Base-by-base conservation (phyloP, 1,140 invertebrate genomes). In the Diuraphis noxia region DNA sequence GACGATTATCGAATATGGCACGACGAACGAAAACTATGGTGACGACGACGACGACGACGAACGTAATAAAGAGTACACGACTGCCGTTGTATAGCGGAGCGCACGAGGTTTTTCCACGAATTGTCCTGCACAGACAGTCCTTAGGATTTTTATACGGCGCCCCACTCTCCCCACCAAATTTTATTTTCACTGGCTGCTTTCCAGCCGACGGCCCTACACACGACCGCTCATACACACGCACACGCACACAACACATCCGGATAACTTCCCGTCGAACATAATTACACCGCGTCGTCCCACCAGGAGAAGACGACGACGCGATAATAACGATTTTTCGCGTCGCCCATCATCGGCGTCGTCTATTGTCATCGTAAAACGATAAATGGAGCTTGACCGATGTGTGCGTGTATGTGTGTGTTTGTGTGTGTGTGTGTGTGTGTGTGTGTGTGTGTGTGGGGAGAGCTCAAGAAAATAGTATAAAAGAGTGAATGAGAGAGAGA, bases 21-120 rank as follows among this genome's bases (percentile, higher is more conserved):
- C 34, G 94, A 94, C 43, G 94, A 84, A 94, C 94, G 72, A 93
- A 93, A 8, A 92, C 93, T 41, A 91, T 92, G 93, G 93, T 94
- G 94, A 94, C 91, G 92, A 93, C 92, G 92, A 92, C 82, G 19
- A 93, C 40, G 81, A 90, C 34, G n/a, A n/a, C n/a, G n/a, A n/a
- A n/a, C n/a, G n/a, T n/a, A n/a, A n/a, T n/a, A 79, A 79, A 23
- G 1, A 79, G 6, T 79, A 79, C 77, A 38, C 77, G 36, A 84
- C 91, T 82, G 89, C 93, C 93, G 36, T 23, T 7, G 36, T 41
- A 30, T 40, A 84, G 81, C 30, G 30, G 92, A 93, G 79, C 99
- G 34, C 90, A 36, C 90, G 77, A 86, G 17, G 41, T 43, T 91
- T 77, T 89, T 77, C 56, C 56, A n/a, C 63, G 40, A 79, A 89